Base-by-base conservation (phyloP, 2,797 vertebrate species). In the Heliangelus exortis region DNA sequence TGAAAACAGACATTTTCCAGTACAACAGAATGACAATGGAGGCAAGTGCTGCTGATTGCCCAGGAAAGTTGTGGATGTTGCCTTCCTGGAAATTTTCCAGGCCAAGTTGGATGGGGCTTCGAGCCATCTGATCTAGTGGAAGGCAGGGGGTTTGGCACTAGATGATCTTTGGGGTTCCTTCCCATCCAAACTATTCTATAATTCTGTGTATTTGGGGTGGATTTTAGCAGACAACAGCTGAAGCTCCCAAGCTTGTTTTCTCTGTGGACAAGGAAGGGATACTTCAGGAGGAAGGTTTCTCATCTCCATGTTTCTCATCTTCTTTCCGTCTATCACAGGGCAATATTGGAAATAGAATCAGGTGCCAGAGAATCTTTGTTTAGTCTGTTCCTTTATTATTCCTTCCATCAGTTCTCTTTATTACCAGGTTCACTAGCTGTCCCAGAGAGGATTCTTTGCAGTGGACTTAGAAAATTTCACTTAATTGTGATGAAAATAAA, bases 1-100 rank as follows among this genome's bases (percentile, higher is more conserved):
- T 96, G 39, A 84, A 87, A 91, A 94, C 55, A 62, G 79, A 72
- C 43, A 73, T 94, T 96, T 90, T 84, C 34, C 12, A 17, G 25
- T 63, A 20, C 72, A 84, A 78, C 4, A 66, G 85, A 93, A 88
- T 85, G 57, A 80, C 68, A 93, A 74, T 0, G 0, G 19, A 91
- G 34, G 55, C 69, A 81, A 88, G 22, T 87, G 66, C 47, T 84
- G 41, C 76, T 93, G 39, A 22, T 50, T 50, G 48, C 22, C 20
- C 22, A 25, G 21, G 23, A 12, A 12, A 50, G 22, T 25, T 50
- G 48, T 50, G 48, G 48, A 12, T 50, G 48, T 22, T 48, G 12
- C 22, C 48, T 50, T 22, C 48, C 48, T 50, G 48, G 12, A 50
- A 50, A 6, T 23, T 12, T 50, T 50, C 48, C 25, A 50, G 48